Evolutionary conservation across 2,888 invertebrate species (phyloP), one percentile per base, ranked within the genome.

Genomic region (Drosophila multiciliata): DNA sequence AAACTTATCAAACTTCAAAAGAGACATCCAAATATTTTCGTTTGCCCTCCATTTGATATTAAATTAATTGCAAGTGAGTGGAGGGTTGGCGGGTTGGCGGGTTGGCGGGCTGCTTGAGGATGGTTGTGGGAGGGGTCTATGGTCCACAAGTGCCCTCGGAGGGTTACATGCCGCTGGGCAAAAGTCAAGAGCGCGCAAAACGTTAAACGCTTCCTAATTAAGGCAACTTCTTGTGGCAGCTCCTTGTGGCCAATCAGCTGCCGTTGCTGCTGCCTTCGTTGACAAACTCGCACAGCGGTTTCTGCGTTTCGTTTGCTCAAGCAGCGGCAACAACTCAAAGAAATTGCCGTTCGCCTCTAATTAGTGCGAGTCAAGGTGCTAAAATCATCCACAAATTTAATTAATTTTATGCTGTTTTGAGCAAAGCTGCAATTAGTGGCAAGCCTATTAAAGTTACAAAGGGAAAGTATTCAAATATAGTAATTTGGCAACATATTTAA

Each of bases 191-290:
- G 75, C 66, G 80, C 75, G 83, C 80, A 73, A 82, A 87, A 73
- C 77, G 80, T 74, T 82, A 87, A 90, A 80, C 89, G 87, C 72
- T 83, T 87, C 75, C 85, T 82, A 87, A 81, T 84, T 87, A 90
- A 73, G 87, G 69, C 78, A 86, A 80, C 74, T 82, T 73, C 49
- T 58, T 33, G 35, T 15, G 29, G 38, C 73, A 33, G 53, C 55
- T 66, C 61, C 64, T 71, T 75, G 55, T 71, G 83, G 90, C 90
- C 84, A 88, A 84, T 84, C 88, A 85, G 75, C 23, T 23, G 40
- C 49, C 32, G 48, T 26, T 48, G 11, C 5, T 32, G 79, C 40
- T n/a, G 32, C 20, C 57, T 20, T 32, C 67, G 78, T 84, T 75
- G 87, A 87, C 86, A 87, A 73, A 63, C 78, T 75, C 48, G 61